Conservation (phyloP, 2,113 vertebrate genomes). For the Pluvialis apricaria region DNA sequence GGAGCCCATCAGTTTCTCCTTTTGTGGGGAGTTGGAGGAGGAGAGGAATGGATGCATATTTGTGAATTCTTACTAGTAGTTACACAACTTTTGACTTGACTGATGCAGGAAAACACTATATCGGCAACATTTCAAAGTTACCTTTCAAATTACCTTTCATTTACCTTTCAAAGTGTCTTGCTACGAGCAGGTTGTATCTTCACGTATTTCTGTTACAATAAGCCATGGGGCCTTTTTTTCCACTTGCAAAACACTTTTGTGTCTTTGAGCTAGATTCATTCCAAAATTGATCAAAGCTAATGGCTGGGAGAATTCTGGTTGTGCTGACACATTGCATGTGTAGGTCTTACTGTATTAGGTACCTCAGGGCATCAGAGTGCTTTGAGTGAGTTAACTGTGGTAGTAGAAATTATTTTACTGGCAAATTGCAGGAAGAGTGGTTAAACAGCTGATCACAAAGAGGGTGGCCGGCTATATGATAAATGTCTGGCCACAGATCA, state of each 20-base stretch:
- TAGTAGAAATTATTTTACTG: background rate
- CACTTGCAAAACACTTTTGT: background rate
- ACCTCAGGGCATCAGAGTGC: background rate
- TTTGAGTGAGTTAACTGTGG: background rate
- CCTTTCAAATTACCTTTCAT: background rate
- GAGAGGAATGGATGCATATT: background rate
- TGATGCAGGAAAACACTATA: background rate
- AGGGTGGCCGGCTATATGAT: background rate
- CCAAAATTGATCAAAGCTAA: background rate
- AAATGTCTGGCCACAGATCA: background rate
- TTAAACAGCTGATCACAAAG: background rate
- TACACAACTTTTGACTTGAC: background rate
- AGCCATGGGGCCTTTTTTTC: background rate
- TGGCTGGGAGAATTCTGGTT: background rate
- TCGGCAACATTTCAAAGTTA: background rate
- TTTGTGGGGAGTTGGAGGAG: background rate
- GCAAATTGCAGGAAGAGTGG: background rate
- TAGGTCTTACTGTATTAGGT: background rate
- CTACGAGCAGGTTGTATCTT: background rate
- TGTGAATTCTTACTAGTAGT: background rate
- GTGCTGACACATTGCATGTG: background rate
- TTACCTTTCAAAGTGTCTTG: background rate
- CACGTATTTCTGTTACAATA: background rate
- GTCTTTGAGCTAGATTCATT: background rate
- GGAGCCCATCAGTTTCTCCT: background rate